Percentiles rank a stretch among this genome's conserved stretches.
These are phyloP conservation scores for Cetonia aurata DNA, from an alignment of 2,888 invertebrate species.

Conservation along the genomic window DNA sequence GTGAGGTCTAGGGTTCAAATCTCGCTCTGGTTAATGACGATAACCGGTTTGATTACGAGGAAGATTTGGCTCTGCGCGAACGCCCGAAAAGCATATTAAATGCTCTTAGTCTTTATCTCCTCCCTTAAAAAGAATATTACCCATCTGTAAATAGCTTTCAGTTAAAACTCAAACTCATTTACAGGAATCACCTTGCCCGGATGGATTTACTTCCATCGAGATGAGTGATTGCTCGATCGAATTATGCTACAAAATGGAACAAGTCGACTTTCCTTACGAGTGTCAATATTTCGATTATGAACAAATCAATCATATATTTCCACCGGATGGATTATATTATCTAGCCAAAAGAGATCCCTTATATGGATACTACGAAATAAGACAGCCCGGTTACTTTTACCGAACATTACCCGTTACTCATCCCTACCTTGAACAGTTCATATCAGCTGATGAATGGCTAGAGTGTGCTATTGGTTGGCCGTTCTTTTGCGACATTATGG, in stretches of 20 bases:
- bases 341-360: neutral
- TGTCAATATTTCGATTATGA: conserved; percentile 26
- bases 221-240: neutral
- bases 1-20: no score
- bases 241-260: neutral
- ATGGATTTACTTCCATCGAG: neutral
- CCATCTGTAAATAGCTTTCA: no score
- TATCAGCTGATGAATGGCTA: neutral
- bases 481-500: no score
- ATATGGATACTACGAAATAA: conserved; percentile 27
- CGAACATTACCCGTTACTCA: neutral
- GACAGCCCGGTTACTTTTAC: neutral
- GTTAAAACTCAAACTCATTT: no score
- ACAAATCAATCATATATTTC: neutral
- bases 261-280: neutral
- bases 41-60: no score
- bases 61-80: no score
- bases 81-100: no score
- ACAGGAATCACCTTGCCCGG: neutral
- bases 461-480: neutral
- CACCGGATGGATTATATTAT: neutral
- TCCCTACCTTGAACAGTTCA: no score
- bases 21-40: no score
- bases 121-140: no score
- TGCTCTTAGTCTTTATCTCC: no score